Evolutionary conservation across 1,140 invertebrate species (phyloP), one percentile per base, ranked within the genome.

Genomic region (Diachasmimorpha longicaudata): DNA sequence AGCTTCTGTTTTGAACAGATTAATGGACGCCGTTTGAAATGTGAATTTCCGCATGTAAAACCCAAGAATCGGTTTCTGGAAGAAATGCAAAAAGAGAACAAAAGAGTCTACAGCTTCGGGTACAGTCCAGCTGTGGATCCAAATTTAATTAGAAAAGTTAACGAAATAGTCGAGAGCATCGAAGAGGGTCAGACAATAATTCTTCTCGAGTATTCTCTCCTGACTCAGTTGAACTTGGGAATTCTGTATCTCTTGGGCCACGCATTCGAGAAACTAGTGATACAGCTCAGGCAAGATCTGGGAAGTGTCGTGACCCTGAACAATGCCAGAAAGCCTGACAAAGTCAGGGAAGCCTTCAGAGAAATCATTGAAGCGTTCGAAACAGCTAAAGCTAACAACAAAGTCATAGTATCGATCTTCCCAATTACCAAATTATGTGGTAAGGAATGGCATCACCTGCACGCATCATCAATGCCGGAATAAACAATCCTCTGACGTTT

Each of bases 191-290:
- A 85, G 11, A 76, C 70, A 63, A 78, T 90, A 14, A 14, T 87
- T 69, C 75, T 90, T 31, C 72, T 85, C 72, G 88, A 87, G 25
- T 89, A 87, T 68, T 82, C 83, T 66, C 82, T 90, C 19, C 58
- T 90, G 9, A 86, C 83, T 16, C 85, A 88, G 46, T 85, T 90
- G 37, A 88, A 85, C 77, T 79, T 89, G 39, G 87, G 87, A 14
- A 74, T 90, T 21, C 70, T 90, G 4, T 86, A 83, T 78, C 71
- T 90, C 13, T 52, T 90, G 2, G 77, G 80, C 21, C 82, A 81
- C 70, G 75, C 79, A 5, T 90, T 90, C 80, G 67, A 85, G 8
- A 76, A 70, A n/a, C 69, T 89, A 0, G 79, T 78, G 74, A 36
- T 88, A 25, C n/a, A 69, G 10, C 9, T 76, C 73, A 69, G 74